Percentiles rank a stretch among this genome's conserved stretches.
Conservation (phyloP, 2,113 vertebrate species). For the Piprites chloris region DNA sequence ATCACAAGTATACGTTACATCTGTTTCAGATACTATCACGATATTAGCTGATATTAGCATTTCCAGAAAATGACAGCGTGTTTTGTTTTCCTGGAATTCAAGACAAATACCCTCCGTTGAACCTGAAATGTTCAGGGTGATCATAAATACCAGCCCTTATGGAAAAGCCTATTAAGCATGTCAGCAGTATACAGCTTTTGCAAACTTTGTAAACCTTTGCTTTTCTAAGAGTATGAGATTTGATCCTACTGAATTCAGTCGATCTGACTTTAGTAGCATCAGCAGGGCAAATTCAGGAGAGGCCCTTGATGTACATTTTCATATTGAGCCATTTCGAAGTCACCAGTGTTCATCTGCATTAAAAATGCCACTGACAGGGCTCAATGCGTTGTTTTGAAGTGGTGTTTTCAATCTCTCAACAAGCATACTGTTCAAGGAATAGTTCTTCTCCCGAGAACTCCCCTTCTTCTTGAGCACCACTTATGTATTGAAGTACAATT, state of each 20-base stretch:
- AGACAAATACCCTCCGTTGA: not conserved
- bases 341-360: not conserved
- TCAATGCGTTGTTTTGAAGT: not conserved
- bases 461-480: not conserved
- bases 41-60: not conserved
- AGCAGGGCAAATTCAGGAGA: not conserved
- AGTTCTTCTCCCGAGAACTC: not conserved
- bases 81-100: not conserved
- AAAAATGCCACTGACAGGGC: not conserved
- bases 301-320: not conserved
- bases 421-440: not conserved
- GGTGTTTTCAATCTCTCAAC: not conserved
- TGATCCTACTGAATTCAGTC: not conserved
- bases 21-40: not conserved
- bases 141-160: not conserved
- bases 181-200: not conserved
- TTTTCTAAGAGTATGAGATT: not conserved
- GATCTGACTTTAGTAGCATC: not conserved
- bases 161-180: not conserved
- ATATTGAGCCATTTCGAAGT: not conserved
- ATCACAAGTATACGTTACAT: not conserved
- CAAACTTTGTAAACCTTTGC: not conserved
- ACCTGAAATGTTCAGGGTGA: not conserved
- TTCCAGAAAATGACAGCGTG: not conserved
- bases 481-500: not conserved